Evolutionary conservation across 2,888 invertebrate species (phyloP), one percentile per base, ranked within the genome.

Genomic region (Agapetus fuscipes): DNA sequence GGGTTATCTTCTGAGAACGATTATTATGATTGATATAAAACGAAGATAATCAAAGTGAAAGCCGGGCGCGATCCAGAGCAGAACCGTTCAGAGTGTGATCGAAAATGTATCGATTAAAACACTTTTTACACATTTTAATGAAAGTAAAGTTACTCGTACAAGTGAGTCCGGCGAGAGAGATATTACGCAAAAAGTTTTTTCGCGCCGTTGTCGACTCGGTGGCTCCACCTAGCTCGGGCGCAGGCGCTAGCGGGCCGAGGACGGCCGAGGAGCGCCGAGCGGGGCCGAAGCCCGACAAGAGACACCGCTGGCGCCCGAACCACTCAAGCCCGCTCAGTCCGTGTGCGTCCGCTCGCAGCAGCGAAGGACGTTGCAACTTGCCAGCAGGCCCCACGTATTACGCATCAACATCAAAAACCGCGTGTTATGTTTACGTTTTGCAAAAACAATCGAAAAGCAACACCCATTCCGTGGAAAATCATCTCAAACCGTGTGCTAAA

Each of bases 401-500:
- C 43, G 43, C 43, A 43, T 38, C 43, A 39, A 35, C 36, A 34
- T 34, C 13, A 30, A 17, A 34, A 37, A 37, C 42, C 42, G 38
- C 43, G 39, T 43, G 43, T 31, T 39, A 46, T 43, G 43, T 35
- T 41, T 42, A 36, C 43, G 28, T 39, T 42, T 42, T 34, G 28
- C 25, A 20, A 26, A n/a, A n/a, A n/a, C n/a, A n/a, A n/a, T n/a
- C n/a, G n/a, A n/a, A n/a, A n/a, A n/a, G n/a, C n/a, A n/a, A n/a
- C n/a, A n/a, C n/a, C n/a, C n/a, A n/a, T n/a, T n/a, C n/a, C n/a
- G n/a, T n/a, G n/a, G n/a, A n/a, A n/a, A n/a, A n/a, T n/a, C n/a
- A n/a, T n/a, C n/a, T n/a, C n/a, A n/a, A n/a, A n/a, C n/a, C n/a
- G n/a, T n/a, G n/a, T n/a, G n/a, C n/a, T n/a, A n/a, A n/a, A n/a